Evolutionary conservation across 1,140 invertebrate genomes (phyloP).

Genomic region (Drosophila elegans): DNA sequence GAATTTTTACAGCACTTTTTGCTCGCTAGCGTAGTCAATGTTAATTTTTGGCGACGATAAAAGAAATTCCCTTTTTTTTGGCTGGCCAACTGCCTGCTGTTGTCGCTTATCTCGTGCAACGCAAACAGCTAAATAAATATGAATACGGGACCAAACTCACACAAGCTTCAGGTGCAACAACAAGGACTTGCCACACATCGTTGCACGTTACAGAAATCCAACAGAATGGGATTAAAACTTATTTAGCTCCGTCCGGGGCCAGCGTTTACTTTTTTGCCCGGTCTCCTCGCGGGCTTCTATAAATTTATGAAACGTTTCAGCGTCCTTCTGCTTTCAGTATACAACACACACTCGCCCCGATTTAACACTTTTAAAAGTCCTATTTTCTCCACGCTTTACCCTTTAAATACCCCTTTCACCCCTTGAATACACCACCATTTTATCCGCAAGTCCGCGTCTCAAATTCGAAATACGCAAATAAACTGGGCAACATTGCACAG

Average conservation of each 20-base stretch:
- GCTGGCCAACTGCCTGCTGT: slow-evolving; percentile 37
- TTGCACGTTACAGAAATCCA: slow-evolving; percentile 61
- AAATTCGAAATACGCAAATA: slow-evolving; percentile 74
- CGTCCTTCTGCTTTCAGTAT: slow-evolving; percentile 21
- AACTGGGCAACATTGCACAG: slow-evolving; percentile 57
- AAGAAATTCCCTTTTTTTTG: slow-evolving; percentile 28
- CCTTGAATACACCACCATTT: slow-evolving; percentile 3
- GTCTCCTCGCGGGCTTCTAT: slow-evolving; percentile 38
- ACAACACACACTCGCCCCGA: neutral
- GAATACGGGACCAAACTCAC: slow-evolving; percentile 15
- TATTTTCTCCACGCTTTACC: neutral
- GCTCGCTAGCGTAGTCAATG: slow-evolving; percentile 38
- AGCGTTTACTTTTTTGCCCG: slow-evolving; percentile 29
- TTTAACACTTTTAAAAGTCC: neutral
- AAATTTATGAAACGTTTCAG: slow-evolving; percentile 59
- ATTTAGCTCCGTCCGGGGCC: slow-evolving; percentile 55
- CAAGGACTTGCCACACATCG: slow-evolving; percentile 38
- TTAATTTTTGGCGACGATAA: slow-evolving; percentile 36
- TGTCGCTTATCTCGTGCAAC: slow-evolving; percentile 40
- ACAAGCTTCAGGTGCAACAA: slow-evolving; percentile 37
- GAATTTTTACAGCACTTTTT: slow-evolving; percentile 6
- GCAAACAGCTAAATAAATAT: slow-evolving; percentile 61
- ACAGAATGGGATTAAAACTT: slow-evolving; percentile 78
- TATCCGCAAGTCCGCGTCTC: slow-evolving; percentile 37
- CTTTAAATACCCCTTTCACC: neutral